Evolutionary conservation across 2,888 invertebrate species (phyloP), one percentile per base, ranked within the genome.

Genomic region (Lissocephala sabroskyi): DNA sequence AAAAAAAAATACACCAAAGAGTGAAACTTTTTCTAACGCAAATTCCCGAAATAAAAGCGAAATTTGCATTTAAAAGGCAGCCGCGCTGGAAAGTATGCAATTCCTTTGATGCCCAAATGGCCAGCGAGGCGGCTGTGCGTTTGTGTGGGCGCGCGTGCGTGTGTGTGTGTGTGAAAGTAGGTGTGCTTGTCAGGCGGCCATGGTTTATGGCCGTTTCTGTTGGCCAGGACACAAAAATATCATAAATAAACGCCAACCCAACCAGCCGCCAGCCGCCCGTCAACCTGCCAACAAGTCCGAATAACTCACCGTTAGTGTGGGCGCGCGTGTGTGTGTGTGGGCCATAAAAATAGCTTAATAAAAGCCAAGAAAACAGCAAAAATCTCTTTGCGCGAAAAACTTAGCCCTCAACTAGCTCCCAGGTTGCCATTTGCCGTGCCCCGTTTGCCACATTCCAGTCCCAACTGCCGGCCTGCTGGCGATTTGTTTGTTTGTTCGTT

Each of bases 301-400:
- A 40, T 40, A 40, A 40, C n/a, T 36, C 10, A 16, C 16, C 14
- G 30, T 32, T 11, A 9, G 29, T 29, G 36, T 42, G 29, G 48
- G 17, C 19, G 45, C 19, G 42, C n/a, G 33, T 35, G 17, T 16
- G 50, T 49, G 17, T 44, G 42, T 51, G 49, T 18, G 53, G 53
- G 57, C 53, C 73, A 64, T 68, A 71, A 68, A 71, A 71, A 70
- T 71, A 67, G 62, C 64, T 49, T 64, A 71, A 71, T 71, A 68
- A 68, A 68, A 64, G 62, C 62, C 71, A 68, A 68, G 53, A 51
- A 65, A 68, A 61, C n/a, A n/a, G n/a, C n/a, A n/a, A n/a, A n/a
- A n/a, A n/a, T n/a, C n/a, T 52, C 60, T 62, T 52, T 51, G 64
- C 59, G 56, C n/a, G n/a, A n/a, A n/a, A n/a, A n/a, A n/a, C n/a